These are phyloP conservation scores for Ranitomeya imitator DNA, from an alignment of 2,113 vertebrate genomes.

Conservation along the genomic window DNA sequence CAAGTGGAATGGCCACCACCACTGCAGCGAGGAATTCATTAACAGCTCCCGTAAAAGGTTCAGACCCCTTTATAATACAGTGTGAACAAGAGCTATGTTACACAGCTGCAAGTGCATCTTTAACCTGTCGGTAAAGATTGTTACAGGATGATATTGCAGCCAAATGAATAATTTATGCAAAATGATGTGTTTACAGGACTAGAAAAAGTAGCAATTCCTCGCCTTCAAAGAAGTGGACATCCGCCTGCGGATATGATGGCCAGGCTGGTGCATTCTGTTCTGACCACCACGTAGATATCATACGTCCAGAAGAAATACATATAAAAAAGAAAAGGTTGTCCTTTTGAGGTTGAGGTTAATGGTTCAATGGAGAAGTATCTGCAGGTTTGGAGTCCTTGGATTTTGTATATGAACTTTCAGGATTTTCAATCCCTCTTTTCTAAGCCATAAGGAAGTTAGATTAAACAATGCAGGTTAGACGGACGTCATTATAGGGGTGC, in stretches of 20 bases:
- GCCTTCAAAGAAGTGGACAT: neutral
- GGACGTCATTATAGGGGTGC: too few species aligned
- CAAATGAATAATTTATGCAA: constrained; percentile 20
- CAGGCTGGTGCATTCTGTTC: neutral
- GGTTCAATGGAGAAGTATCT: too few species aligned
- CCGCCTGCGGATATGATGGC: neutral
- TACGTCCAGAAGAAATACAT: neutral
- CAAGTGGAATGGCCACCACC: constrained; percentile 17
- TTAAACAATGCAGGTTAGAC: too few species aligned
- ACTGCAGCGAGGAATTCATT: constrained; percentile 30
- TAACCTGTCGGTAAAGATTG: constrained; percentile 20
- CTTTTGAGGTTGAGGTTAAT: neutral
- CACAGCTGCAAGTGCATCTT: constrained; percentile 2
- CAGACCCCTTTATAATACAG: constrained; percentile 4
- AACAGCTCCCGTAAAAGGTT: neutral
- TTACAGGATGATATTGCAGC: constrained; percentile 17
- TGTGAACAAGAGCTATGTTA: neutral
- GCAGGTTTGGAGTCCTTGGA: too few species aligned
- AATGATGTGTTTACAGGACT: constrained; percentile 3
- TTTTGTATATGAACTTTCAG: too few species aligned
- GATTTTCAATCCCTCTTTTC: too few species aligned
- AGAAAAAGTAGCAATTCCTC: neutral
- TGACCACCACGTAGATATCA: constrained; percentile 2
- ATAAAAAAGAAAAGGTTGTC: neutral
- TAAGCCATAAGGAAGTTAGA: too few species aligned